These are phyloP conservation scores for Drosophila vallismaia DNA, from an alignment of 2,888 invertebrate genomes.

Conservation along the genomic window DNA sequence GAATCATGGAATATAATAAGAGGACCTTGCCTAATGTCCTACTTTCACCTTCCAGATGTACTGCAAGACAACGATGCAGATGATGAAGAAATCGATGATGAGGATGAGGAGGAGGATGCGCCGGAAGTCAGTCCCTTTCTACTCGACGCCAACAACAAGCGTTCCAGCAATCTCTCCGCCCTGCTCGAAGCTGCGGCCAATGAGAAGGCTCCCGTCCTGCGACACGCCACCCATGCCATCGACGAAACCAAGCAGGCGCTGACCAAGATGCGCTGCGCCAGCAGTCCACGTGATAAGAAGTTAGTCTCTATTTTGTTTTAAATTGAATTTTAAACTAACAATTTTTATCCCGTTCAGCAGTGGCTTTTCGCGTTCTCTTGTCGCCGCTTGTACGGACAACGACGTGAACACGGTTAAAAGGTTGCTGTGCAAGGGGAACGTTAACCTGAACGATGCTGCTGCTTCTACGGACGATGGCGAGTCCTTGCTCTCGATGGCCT, in stretches of 20 bases:
- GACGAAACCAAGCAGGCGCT: conserved; percentile 98
- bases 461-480: conserved; percentile 97
- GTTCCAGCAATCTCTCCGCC: conserved; percentile 90
- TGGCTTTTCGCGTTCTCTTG: conserved; percentile 88
- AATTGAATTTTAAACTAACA: too few relatives aligned
- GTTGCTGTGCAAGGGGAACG: conserved; percentile 93
- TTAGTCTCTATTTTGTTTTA: conserved; percentile 72
- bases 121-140: conserved; percentile 82
- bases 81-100: conserved; percentile 83
- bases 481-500: conserved; percentile 96
- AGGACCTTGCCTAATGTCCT: not conserved
- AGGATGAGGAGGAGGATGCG: conserved; percentile 83
- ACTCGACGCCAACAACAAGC: conserved; percentile 84
- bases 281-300: conserved; percentile 87
- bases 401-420: conserved; percentile 96
- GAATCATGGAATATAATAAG: not conserved
- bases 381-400: conserved; percentile 97
- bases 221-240: conserved; percentile 90
- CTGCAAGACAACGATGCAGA: conserved; percentile 83
- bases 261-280: conserved; percentile 97
- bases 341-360: conserved; percentile 62
- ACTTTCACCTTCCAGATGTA: conserved; percentile 51
- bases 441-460: conserved; percentile 92
- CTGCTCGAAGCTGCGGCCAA: conserved; percentile 93
- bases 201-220: conserved; percentile 83